A percentile compares a stretch with the other conserved stretches of the same genome.
Evolutionary conservation across 2,797 vertebrate species (phyloP).

Genomic region (Melanotaenia parkinsoni): DNA sequence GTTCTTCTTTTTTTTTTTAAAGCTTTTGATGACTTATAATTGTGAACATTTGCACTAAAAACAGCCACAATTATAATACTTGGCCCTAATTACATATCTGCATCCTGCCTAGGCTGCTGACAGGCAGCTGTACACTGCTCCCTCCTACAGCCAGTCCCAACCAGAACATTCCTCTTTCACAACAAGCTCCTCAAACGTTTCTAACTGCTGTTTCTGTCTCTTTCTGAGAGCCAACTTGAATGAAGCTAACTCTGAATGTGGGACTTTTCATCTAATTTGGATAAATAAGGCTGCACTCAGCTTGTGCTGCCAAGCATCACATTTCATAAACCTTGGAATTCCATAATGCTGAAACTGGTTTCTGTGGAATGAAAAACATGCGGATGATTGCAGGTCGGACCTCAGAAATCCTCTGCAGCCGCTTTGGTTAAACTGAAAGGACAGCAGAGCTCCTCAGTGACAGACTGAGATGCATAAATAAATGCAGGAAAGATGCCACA

Average conservation of each 20-base stretch:
- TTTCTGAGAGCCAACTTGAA: slow-evolving; percentile 13
- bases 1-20: neutral
- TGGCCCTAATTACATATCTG: slow-evolving; percentile 34
- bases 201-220: slow-evolving; percentile 8
- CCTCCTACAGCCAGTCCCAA: slow-evolving; percentile 4
- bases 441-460: slow-evolving; percentile 29
- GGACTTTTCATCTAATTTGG: slow-evolving; percentile 32
- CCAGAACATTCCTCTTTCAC: slow-evolving; percentile 23
- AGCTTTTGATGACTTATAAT: slow-evolving; percentile 43
- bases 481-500: slow-evolving; percentile 2
- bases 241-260: slow-evolving; percentile 22
- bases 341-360: slow-evolving; percentile 47
- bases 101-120: neutral
- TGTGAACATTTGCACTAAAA: slow-evolving; percentile 17
- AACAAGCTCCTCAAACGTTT: slow-evolving; percentile 2
- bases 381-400: slow-evolving; percentile 27
- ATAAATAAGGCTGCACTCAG: slow-evolving; percentile 29
- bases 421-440: slow-evolving; percentile 22
- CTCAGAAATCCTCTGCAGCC: slow-evolving; percentile 19
- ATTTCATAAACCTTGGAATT: slow-evolving; percentile 53
- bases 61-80: slow-evolving; percentile 5
- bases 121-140: slow-evolving; percentile 16
- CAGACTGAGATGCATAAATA: slow-evolving; percentile 33
- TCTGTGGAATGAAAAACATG: slow-evolving; percentile 54
- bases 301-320: slow-evolving; percentile 45